Evolutionary conservation across 2,888 invertebrate species (phyloP).

Genomic region (Aplocera efformata): DNA sequence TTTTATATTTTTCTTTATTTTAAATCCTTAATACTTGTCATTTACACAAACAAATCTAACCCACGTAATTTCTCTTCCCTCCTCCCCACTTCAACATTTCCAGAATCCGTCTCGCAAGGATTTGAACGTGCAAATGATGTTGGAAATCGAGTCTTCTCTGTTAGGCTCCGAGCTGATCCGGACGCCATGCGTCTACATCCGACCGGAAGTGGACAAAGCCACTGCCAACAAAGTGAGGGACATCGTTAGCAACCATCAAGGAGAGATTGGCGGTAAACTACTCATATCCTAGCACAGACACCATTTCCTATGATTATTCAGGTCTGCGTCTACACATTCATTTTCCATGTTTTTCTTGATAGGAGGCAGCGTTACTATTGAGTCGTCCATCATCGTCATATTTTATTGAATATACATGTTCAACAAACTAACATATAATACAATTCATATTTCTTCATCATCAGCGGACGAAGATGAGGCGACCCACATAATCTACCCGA

Average conservation of each 20-base stretch:
- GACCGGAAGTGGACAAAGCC: slow-evolving; percentile 91
- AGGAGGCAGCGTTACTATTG: no score
- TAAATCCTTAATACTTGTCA: no score
- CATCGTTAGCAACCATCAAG: slow-evolving; percentile 92
- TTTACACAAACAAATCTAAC: slow-evolving; percentile 28
- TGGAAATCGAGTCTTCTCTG: slow-evolving; percentile 91
- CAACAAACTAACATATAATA: no score
- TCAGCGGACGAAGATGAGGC: slow-evolving; percentile 93
- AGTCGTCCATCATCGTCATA: no score
- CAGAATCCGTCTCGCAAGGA: slow-evolving; percentile 95
- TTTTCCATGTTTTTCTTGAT: no score
- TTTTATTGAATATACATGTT: no score
- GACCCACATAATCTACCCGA: slow-evolving; percentile 94
- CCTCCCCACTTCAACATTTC: slow-evolving; percentile 55
- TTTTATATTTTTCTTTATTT: no score
- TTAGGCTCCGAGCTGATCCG: slow-evolving; percentile 89
- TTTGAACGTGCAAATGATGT: slow-evolving; percentile 95
- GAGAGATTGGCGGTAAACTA: slow-evolving; percentile 83
- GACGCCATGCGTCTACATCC: slow-evolving; percentile 89
- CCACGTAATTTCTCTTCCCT: slow-evolving; percentile 33
- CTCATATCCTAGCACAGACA: slow-evolving; percentile 4
- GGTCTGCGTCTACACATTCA: no score
- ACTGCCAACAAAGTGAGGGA: slow-evolving; percentile 91
- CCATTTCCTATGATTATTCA: no score
- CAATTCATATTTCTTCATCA: no score